Evolutionary conservation across 2,113 vertebrate genomes (phyloP), one percentile per base, ranked within the genome.

Genomic region (Kryptolebias marmoratus): DNA sequence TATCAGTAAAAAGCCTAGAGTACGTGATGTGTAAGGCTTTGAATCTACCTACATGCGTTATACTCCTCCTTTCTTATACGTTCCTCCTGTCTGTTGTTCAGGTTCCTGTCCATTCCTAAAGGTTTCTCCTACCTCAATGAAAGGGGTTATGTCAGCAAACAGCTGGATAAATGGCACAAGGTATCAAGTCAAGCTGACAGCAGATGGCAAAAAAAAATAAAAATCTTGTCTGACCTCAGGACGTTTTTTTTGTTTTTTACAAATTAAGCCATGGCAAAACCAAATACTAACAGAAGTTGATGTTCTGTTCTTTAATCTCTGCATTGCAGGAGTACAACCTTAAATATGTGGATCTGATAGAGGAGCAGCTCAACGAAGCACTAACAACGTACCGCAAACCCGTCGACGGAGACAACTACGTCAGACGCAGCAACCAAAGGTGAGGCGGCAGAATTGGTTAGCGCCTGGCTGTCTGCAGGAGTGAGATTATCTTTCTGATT

Each of bases 161-260:
- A 99, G 82, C 92, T 99, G 92, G 98, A 99, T 85, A 97, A 96
- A 81, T 99, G 98, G 98, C 97, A 98, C 86, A 98, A 97, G 97
- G 98, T 99, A 95, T 56, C 11, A 22, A 22, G 27, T 32, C 45
- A 45, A 1, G 2, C 61, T 14, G 13, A 36, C 63, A 18, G 4
- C 61, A 61, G 36, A 31, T 47, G 48, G 18, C 16, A n/a, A 36
- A 61, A 60, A 8, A 32, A 11, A 16, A 60, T 3, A 32, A 11
- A 16, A 15, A 14, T 31, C 31, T 16, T 13, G 2, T 30, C 32
- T 36, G 32, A 36, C 7, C 3, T 30, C 27, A 36, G 27, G 9
- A 9, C 14, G 8, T 56, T 11, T 15, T 56, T 45, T 4, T 45
- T 60, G 48, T 31, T 16, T 31, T 1, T 18, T 18, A 3, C 14